These are phyloP conservation scores for Aphidius gifuensis DNA, from an alignment of 1,140 invertebrate genomes.

Conservation along the genomic window DNA sequence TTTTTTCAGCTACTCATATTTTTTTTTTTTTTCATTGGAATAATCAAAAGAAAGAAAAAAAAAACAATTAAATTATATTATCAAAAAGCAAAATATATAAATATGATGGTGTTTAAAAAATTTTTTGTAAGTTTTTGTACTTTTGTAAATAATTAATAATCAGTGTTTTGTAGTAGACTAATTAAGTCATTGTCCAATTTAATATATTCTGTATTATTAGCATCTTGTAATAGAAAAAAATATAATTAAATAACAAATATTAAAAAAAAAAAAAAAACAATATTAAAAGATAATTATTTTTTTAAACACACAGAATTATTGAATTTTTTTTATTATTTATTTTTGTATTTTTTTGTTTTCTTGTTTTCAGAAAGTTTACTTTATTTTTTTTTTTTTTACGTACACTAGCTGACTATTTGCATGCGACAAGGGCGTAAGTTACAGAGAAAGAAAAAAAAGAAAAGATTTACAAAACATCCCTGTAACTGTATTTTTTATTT, in stretches of 20 bases:
- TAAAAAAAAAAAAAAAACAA: too few species aligned
- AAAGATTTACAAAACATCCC: slow-evolving; percentile 33
- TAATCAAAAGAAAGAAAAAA: neutral
- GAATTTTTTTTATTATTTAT: too few species aligned
- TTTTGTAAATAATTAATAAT: slow-evolving; percentile 21
- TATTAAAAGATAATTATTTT: too few species aligned
- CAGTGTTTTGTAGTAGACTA: neutral
- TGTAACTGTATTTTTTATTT: slow-evolving; percentile 29
- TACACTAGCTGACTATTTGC: slow-evolving; percentile 55
- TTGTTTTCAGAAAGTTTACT: too few species aligned
- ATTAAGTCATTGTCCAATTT: neutral
- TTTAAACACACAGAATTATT: too few species aligned
- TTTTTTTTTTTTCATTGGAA: too few species aligned
- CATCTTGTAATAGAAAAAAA: neutral
- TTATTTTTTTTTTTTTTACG: slow-evolving; percentile 42
- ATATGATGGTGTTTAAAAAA: neutral
- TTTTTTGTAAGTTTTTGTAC: slow-evolving; percentile 17
- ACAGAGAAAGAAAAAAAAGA: slow-evolving; percentile 22
- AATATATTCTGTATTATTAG: slow-evolving; percentile 3
- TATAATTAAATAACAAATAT: slow-evolving; percentile 1
- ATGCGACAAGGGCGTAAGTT: slow-evolving; percentile 46
- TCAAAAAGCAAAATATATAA: neutral
- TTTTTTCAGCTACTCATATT: too few species aligned
- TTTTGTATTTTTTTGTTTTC: too few species aligned
- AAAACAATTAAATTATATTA: neutral